Conservation (phyloP, 2,888 invertebrate species). For the Lycaena phlaeas region DNA sequence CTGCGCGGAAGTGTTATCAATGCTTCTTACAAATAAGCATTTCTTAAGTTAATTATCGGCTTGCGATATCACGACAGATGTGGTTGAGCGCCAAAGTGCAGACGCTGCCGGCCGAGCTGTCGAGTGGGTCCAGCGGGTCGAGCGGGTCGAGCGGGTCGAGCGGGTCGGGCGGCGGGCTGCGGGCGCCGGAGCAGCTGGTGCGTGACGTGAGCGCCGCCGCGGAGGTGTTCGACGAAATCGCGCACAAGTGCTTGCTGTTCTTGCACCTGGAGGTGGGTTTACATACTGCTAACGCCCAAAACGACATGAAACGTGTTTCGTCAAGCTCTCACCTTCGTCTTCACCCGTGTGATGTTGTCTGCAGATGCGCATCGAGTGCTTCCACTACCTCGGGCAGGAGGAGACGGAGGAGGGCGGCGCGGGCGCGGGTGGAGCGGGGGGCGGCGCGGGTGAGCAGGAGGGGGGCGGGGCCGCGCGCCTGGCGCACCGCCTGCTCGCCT, state of each 20-base stretch:
- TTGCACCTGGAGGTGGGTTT: slow-evolving; percentile 88
- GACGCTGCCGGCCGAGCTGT: slow-evolving; percentile 36
- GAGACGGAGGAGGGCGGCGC: slow-evolving; percentile 56
- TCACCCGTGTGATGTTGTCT: no score
- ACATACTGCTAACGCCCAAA: background rate
- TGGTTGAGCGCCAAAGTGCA: slow-evolving; percentile 76
- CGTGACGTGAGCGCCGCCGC: slow-evolving; percentile 80
- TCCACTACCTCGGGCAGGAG: slow-evolving; percentile 85
- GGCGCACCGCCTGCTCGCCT: slow-evolving; percentile 45
- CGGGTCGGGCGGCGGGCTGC: slow-evolving; percentile 27
- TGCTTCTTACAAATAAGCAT: no score
- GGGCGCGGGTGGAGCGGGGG: no score
- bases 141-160: slow-evolving; percentile 26
- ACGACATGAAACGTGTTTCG: no score
- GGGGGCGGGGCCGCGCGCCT: slow-evolving; percentile 69
- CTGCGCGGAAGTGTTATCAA: no score
- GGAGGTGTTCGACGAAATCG: slow-evolving; percentile 88
- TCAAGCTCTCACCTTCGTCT: no score
- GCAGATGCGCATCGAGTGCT: slow-evolving; percentile 92
- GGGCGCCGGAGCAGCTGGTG: slow-evolving; percentile 73
- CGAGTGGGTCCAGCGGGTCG: slow-evolving; percentile 23
- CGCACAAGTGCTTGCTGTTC: slow-evolving; percentile 91
- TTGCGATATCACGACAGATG: no score
- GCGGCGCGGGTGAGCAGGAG: slow-evolving; percentile 76
- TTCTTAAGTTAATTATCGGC: no score